Evolutionary conservation across 1,140 invertebrate species (phyloP).

Genomic region (Drosophila mojavensis): DNA sequence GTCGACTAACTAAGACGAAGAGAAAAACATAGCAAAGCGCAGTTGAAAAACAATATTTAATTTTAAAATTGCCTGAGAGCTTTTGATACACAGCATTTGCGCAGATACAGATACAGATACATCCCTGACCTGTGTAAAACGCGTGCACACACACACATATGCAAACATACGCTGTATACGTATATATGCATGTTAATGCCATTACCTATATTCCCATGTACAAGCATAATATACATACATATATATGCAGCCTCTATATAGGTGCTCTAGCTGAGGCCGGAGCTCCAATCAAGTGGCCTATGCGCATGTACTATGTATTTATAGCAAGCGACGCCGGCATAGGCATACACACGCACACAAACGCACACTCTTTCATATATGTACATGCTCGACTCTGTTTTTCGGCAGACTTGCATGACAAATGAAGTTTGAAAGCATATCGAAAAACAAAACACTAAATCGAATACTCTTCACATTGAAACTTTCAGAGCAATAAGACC

Average conservation of each 20-base stretch:
- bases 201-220: slow-evolving; percentile 29
- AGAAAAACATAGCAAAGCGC: not conserved
- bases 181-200: slow-evolving; percentile 24
- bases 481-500: too few relatives aligned
- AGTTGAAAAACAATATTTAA: not conserved
- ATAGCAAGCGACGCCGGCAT: slow-evolving; percentile 22
- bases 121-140: slow-evolving; percentile 52
- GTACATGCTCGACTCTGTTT: slow-evolving; percentile 4
- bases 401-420: not conserved
- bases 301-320: slow-evolving; percentile 44
- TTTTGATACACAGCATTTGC: slow-evolving; percentile 24
- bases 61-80: not conserved
- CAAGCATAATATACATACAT: not conserved
- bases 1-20: too few relatives aligned
- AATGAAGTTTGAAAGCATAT: not conserved
- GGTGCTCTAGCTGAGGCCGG: slow-evolving; percentile 1
- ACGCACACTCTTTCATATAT: not conserved
- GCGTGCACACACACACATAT: slow-evolving; percentile 3
- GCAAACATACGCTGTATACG: slow-evolving; percentile 5
- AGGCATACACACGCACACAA: not conserved
- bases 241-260: slow-evolving; percentile 12
- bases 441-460: not conserved
- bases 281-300: slow-evolving; percentile 28
- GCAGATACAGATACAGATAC: slow-evolving; percentile 35
- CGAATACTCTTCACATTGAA: not conserved